phyloP scores from a whole-genome alignment of 2,888 invertebrate species.

The Callosobruchus maculatus region DNA sequence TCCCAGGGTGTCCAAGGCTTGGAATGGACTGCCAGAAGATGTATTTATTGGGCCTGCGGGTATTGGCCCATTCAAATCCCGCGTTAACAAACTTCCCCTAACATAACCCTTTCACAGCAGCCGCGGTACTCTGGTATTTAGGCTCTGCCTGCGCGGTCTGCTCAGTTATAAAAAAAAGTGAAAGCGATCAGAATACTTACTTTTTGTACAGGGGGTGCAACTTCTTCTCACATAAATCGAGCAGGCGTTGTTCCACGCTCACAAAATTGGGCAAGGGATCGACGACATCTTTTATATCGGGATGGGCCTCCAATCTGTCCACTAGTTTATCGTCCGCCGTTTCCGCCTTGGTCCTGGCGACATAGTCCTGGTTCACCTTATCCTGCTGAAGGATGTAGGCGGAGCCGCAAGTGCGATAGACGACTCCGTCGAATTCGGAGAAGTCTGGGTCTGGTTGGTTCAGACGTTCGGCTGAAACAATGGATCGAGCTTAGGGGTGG shows the following conservation, averaged over 20 bases:
- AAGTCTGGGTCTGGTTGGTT: slow-evolving; percentile 30
- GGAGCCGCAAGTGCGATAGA: slow-evolving; percentile 38
- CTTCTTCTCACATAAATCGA: slow-evolving; percentile 37
- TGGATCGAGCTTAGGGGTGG: too few relatives aligned
- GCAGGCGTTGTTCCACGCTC: slow-evolving; percentile 34
- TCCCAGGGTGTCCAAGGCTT: too few relatives aligned
- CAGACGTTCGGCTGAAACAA: neutral
- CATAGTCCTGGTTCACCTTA: slow-evolving; percentile 11
- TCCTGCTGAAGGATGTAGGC: slow-evolving; percentile 41
- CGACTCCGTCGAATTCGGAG: slow-evolving; percentile 31
- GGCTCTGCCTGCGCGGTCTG: too few relatives aligned
- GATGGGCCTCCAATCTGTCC: slow-evolving; percentile 35
- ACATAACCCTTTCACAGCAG: too few relatives aligned
- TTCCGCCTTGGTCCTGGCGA: slow-evolving; percentile 6
- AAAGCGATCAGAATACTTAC: too few relatives aligned
- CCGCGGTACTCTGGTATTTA: too few relatives aligned
- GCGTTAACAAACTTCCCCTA: too few relatives aligned
- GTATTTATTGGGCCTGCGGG: too few relatives aligned
- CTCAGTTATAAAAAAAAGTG: too few relatives aligned
- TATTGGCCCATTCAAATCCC: too few relatives aligned
- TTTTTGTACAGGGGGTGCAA: slow-evolving; percentile 42
- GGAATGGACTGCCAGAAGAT: too few relatives aligned
- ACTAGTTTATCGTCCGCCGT: slow-evolving; percentile 34
- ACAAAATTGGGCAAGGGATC: slow-evolving; percentile 40
- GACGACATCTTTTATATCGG: slow-evolving; percentile 32